Percentiles rank a stretch among this genome's conserved stretches.
Evolutionary conservation across 2,113 vertebrate species (phyloP).

Genomic region (Cnemophilus loriae): DNA sequence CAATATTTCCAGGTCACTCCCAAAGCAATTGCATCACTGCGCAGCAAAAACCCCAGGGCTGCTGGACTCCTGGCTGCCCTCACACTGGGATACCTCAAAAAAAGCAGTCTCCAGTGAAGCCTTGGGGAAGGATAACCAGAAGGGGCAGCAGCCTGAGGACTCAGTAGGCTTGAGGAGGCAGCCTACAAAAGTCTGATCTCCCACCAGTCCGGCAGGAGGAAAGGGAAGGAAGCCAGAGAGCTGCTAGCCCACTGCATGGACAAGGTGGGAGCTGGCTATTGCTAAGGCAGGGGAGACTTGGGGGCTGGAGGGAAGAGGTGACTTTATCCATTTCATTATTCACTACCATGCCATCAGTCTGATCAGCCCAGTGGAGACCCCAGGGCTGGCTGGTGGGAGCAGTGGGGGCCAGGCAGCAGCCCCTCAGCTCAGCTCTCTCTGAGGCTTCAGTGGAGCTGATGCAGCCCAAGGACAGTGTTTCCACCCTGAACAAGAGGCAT

Average conservation of each 20-base stretch:
- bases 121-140: background rate
- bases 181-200: background rate
- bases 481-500: background rate
- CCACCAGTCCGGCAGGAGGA: background rate
- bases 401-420: background rate
- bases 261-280: background rate
- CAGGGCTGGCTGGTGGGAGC: background rate
- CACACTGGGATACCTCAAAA: background rate
- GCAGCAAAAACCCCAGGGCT: background rate
- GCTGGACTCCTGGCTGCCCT: background rate
- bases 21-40: background rate
- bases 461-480: background rate
- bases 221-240: background rate
- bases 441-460: background rate
- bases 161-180: background rate
- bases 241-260: fast-evolving
- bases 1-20: background rate
- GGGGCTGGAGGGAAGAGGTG: background rate
- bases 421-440: background rate
- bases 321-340: background rate
- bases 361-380: background rate
- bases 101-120: background rate
- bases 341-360: background rate
- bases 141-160: background rate
- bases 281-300: background rate